Conservation (phyloP, 2,113 vertebrate species). For the Tympanuchus pallidicinctus region DNA sequence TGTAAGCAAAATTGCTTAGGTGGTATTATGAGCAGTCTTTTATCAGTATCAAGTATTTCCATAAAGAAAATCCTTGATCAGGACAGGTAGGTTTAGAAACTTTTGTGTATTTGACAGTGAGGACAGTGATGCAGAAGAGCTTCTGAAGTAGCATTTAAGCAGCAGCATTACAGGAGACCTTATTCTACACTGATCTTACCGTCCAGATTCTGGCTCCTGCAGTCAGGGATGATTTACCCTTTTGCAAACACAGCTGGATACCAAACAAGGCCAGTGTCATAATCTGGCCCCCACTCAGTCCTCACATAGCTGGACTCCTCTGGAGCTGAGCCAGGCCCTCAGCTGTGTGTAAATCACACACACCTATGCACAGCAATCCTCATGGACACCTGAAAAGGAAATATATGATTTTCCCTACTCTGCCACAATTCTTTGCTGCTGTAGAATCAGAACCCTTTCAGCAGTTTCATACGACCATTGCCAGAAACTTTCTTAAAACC, state of each 20-base stretch:
- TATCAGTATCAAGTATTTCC: not conserved
- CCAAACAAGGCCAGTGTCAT: rapidly evolving
- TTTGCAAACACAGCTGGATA: not conserved
- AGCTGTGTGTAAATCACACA: not conserved
- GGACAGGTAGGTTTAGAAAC: not conserved
- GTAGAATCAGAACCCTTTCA: not conserved
- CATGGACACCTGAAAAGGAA: not conserved
- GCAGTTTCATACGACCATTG: not conserved
- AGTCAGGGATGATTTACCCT: rapidly evolving
- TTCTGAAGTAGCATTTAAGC: not conserved
- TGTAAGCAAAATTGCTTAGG: not conserved
- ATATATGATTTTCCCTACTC: not conserved
- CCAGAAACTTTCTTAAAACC: not conserved
- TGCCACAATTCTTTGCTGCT: not conserved
- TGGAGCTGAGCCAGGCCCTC: not conserved
- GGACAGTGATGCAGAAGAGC: not conserved
- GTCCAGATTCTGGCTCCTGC: not conserved
- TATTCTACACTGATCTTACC: rapidly evolving
- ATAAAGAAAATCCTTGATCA: not conserved
- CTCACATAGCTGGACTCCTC: not conserved
- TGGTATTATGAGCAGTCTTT: not conserved
- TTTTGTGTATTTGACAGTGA: not conserved
- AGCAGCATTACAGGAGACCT: not conserved
- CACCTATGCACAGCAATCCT: not conserved
- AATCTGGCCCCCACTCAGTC: not conserved